Evolutionary conservation across 2,888 invertebrate species (phyloP), one percentile per base, ranked within the genome.

Genomic region (Andrena fulva): DNA sequence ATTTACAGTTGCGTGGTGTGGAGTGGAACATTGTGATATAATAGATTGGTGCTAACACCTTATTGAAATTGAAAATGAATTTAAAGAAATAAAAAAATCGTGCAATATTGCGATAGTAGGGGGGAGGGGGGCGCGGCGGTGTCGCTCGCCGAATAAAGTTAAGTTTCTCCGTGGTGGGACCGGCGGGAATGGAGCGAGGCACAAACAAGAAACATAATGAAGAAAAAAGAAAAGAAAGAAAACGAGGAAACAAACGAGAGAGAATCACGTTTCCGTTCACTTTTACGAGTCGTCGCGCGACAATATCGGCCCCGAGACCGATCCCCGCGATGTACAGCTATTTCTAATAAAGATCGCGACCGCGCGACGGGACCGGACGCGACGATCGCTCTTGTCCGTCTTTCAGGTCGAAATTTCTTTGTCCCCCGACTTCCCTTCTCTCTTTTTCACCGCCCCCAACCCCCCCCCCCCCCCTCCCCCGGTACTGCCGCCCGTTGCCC

Each of bases 21-120:
- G 92, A 93, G 93, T 94, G 93, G 92, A 94, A 94, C 93, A 94
- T 93, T 94, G 94, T 94, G 94, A 94, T 94, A 94, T 94, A 93
- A 93, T 94, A 94, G 93, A 94, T 94, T 94, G 94, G 94, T 94
- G 94, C 94, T 94, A 94, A 94, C 93, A 94, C 93, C 93, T 93
- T 94, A 93, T 93, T 93, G 92, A 93, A 93, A 93, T 93, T 94
- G 92, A 93, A 80, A 86, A 93, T 91, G 91, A 93, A 92, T 93
- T 94, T 93, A 88, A 87, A 83, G 86, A 89, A 87, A 82, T 81
- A 87, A 85, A 82, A 82, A 86, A 91, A 89, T 92, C 91, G 93
- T 93, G 93, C 93, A 93, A 94, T 94, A 94, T 93, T 92, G 93
- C 92, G 92, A 92, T 91, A 91, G 90, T 90, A 90, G 90, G 89